phyloP scores from a whole-genome alignment of 1,140 invertebrate species.

The Stenopsyche tienmushanensis region DNA sequence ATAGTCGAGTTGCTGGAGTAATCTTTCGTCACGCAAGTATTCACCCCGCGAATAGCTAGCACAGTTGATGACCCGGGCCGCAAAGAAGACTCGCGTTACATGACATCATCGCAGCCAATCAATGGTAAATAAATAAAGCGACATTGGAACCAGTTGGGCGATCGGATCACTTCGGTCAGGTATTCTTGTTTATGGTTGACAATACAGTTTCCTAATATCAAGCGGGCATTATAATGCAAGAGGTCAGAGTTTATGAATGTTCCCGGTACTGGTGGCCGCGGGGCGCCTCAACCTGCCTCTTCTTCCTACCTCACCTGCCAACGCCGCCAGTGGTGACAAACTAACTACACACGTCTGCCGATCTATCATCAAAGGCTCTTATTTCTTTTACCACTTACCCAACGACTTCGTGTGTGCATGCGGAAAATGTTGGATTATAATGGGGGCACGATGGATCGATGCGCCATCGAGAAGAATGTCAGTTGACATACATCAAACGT shows the following conservation, averaged over 20 bases:
- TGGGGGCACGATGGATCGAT: too few species aligned
- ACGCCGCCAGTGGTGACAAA: neutral
- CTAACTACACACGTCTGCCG: neutral
- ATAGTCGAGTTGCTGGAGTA: too few species aligned
- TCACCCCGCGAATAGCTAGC: too few species aligned
- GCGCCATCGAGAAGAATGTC: too few species aligned
- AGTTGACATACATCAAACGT: too few species aligned
- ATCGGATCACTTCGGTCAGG: slow-evolving; percentile 16
- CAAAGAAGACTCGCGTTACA: neutral
- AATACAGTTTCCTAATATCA: slow-evolving; percentile 39
- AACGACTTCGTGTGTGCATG: slow-evolving; percentile 3
- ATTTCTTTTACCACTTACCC: too few species aligned
- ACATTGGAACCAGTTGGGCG: slow-evolving; percentile 22
- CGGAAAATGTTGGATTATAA: too few species aligned
- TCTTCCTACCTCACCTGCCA: slow-evolving; percentile 1
- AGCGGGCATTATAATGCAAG: slow-evolving; percentile 19
- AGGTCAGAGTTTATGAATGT: slow-evolving; percentile 33
- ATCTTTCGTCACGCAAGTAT: too few species aligned
- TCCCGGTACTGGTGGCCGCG: slow-evolving; percentile 13
- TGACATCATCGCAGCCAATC: slow-evolving; percentile 21
- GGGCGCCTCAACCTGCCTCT: slow-evolving; percentile 22
- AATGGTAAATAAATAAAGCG: slow-evolving; percentile 30
- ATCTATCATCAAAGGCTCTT: too few species aligned
- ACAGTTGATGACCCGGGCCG: too few species aligned
- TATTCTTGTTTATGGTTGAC: slow-evolving; percentile 28